phyloP scores from a whole-genome alignment of 1,140 invertebrate genomes.

The Apis laboriosa region DNA sequence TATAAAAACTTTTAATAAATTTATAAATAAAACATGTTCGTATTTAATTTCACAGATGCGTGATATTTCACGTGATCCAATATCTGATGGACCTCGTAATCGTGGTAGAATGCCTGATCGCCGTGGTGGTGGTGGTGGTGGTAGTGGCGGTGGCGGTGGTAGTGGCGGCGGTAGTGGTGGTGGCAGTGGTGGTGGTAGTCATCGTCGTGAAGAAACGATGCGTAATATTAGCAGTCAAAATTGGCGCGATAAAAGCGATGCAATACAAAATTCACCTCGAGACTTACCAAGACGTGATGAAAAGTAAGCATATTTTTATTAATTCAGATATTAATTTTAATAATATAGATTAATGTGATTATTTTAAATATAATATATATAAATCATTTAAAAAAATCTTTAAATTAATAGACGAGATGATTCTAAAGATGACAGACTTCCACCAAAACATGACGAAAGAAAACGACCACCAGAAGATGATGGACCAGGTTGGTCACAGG shows the following conservation, averaged over 20 bases:
- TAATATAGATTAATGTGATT: too few relatives aligned
- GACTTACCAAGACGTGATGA: slow-evolving; percentile 51
- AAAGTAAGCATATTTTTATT: slow-evolving; percentile 21
- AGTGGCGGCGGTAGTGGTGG: slow-evolving; percentile 13
- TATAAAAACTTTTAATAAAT: neutral
- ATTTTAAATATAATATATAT: neutral
- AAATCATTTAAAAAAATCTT: neutral
- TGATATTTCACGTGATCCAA: slow-evolving; percentile 36
- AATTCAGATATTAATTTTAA: neutral
- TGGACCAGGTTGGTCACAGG: slow-evolving; percentile 71
- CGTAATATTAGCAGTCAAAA: slow-evolving; percentile 37
- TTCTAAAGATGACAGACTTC: slow-evolving; percentile 63
- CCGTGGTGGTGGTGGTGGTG: slow-evolving; percentile 1
- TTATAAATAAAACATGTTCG: neutral
- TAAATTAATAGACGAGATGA: slow-evolving; percentile 59
- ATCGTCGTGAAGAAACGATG: slow-evolving; percentile 48
- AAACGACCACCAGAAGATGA: slow-evolving; percentile 69
- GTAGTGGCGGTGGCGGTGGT: neutral
- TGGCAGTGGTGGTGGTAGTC: neutral
- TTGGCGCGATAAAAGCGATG: slow-evolving; percentile 54
- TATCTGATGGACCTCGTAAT: slow-evolving; percentile 41
- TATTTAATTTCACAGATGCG: slow-evolving; percentile 48
- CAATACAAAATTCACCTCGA: slow-evolving; percentile 45
- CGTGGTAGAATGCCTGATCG: slow-evolving; percentile 55
- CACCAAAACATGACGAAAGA: slow-evolving; percentile 65